phyloP scores from a whole-genome alignment of 2,888 invertebrate genomes.

The Cantharis nigra region DNA sequence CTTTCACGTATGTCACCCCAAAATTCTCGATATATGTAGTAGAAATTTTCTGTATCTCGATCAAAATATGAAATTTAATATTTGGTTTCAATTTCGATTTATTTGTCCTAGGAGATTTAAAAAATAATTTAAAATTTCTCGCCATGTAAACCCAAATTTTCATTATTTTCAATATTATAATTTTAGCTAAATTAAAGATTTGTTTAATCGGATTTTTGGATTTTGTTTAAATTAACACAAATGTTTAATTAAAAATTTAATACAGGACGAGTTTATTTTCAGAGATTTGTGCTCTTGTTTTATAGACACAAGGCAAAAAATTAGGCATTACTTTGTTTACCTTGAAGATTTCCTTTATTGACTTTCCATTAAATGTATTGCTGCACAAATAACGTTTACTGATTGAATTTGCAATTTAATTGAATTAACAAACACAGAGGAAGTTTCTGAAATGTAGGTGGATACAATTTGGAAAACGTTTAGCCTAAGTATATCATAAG shows the following conservation, averaged over 20 bases:
- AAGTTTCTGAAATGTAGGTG: conserved; percentile 8
- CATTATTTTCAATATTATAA: conserved; percentile 3
- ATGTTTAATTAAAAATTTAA: not conserved
- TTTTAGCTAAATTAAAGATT: not conserved
- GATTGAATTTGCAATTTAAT: conserved; percentile 11
- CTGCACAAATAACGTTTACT: conserved; percentile 11
- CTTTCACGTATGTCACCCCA: not conserved
- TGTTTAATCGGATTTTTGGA: not conserved
- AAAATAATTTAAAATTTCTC: conserved; percentile 21
- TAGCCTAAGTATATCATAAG: not conserved
- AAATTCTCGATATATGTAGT: not conserved
- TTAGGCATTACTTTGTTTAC: not conserved
- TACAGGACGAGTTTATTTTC: not conserved
- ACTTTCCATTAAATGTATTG: conserved; percentile 11
- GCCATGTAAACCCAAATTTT: conserved; percentile 13
- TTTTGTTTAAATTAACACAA: not conserved
- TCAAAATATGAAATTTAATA: conserved; percentile 15
- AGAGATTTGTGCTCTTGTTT: not conserved
- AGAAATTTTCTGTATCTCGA: not conserved
- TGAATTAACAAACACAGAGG: conserved; percentile 10
- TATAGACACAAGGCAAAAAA: not conserved
- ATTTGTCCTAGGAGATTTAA: conserved; percentile 21
- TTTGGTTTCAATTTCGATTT: conserved; percentile 26
- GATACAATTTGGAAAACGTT: not conserved
- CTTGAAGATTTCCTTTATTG: conserved; percentile 4